phyloP scores from a whole-genome alignment of 2,797 vertebrate species.

The Dicrostonyx torquatus region DNA sequence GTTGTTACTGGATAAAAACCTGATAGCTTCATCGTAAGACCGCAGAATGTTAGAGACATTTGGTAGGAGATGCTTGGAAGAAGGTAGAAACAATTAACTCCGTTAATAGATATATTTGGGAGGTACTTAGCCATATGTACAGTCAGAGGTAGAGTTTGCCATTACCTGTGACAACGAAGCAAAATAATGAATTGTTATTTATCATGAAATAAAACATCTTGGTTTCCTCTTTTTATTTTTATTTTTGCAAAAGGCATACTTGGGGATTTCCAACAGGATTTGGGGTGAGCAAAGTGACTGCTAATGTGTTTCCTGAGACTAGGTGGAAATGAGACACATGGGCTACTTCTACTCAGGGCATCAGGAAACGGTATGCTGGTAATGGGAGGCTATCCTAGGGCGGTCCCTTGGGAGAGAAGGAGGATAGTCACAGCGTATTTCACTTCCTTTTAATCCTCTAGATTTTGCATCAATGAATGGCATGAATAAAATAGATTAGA shows the following conservation, averaged over 20 bases:
- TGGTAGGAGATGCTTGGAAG: neutral
- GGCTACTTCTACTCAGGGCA: neutral
- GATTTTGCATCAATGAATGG: constrained; percentile 6
- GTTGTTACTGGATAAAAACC: neutral
- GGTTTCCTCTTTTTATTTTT: constrained; percentile 77
- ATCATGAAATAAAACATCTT: constrained; percentile 73
- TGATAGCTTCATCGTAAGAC: neutral
- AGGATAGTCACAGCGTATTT: neutral
- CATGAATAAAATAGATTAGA: neutral
- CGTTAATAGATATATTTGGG: neutral
- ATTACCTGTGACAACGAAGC: constrained; percentile 57
- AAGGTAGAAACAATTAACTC: constrained; percentile 27
- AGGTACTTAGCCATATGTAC: neutral
- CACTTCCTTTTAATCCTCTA: neutral
- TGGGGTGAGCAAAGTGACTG: constrained; percentile 67
- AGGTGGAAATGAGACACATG: constrained; percentile 29
- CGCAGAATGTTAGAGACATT: neutral
- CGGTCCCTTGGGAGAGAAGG: neutral
- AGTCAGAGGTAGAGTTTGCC: constrained; percentile 39
- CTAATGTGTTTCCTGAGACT: constrained; percentile 75
- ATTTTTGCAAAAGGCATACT: constrained; percentile 63
- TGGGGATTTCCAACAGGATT: constrained; percentile 79
- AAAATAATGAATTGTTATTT: constrained; percentile 57
- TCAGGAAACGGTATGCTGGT: constrained; percentile 56
- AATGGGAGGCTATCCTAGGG: neutral